Percentiles rank a stretch among this genome's conserved stretches.
Evolutionary conservation across 1,140 invertebrate species (phyloP).

Genomic region (Orchesella cincta): DNA sequence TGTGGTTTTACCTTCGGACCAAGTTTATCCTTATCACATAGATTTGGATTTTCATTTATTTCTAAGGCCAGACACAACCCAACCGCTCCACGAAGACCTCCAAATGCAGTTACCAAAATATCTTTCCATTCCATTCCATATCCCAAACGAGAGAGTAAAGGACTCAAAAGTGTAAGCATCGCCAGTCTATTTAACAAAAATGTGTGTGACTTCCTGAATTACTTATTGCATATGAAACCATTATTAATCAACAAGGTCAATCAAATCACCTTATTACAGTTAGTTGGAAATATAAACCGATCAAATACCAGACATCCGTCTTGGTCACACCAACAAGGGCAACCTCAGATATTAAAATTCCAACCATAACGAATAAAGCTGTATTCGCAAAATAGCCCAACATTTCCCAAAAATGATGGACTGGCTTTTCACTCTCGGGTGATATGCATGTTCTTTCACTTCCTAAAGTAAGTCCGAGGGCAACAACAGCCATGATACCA

Average conservation of each 20-base stretch:
- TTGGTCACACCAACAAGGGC: conserved; percentile 47
- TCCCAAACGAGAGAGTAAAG: conserved; percentile 56
- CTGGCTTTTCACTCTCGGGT: conserved; percentile 57
- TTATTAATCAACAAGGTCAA: not conserved
- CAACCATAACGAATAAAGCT: conserved; percentile 57
- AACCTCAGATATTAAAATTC: conserved; percentile 57
- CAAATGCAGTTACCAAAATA: not conserved
- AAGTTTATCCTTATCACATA: conserved; percentile 52
- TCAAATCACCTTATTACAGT: not conserved
- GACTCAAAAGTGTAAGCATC: conserved; percentile 56
- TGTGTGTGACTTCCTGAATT: not conserved
- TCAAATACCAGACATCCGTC: conserved; percentile 55
- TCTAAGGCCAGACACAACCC: conserved; percentile 58
- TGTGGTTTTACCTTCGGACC: conserved; percentile 36
- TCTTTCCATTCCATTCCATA: conserved; percentile 58
- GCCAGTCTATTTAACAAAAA: conserved; percentile 52
- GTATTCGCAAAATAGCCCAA: conserved; percentile 60
- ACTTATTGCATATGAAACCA: not conserved
- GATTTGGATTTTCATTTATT: conserved; percentile 52
- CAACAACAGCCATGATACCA: conserved; percentile 57
- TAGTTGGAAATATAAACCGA: conserved; percentile 54
- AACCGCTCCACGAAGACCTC: conserved; percentile 57
- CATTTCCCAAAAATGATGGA: conserved; percentile 60
- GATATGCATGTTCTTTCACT: conserved; percentile 57
- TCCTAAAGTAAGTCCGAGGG: conserved; percentile 56